Base-by-base conservation (phyloP, 1,140 invertebrate genomes). In the Prorops nasuta region DNA sequence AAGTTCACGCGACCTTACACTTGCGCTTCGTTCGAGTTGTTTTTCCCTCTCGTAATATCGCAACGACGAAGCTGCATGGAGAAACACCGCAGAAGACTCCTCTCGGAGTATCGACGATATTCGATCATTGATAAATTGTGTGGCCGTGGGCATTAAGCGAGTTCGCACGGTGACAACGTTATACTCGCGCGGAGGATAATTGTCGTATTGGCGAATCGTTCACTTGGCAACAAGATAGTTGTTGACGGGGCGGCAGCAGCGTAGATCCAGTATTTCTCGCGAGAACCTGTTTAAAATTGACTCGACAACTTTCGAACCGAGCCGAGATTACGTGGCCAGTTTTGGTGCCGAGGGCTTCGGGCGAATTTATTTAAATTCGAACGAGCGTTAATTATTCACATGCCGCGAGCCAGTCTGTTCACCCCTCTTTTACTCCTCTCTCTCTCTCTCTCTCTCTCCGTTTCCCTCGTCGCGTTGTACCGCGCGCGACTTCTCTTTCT, bases 311-410 rank as follows among this genome's bases (percentile, higher is more conserved):
- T 63, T 52, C 51, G 58, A 46, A 44, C 35, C 46, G 36, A 35
- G 39, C 24, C 50, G 49, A 46, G 58, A 51, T 50, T 57, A 56
- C 56, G 46, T 20, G 17, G 36, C 44, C 41, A 20, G 31, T 39
- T 16, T 39, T 46, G 28, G 28, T 31, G 7, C n/a, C 38, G 9
- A n/a, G 18, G 28, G 22, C 36, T 24, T 4, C 20, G 28, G 42
- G 24, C 46, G 51, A 58, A 64, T 66, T 58, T 66, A 60, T 63
- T 63, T 57, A 54, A 60, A 64, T 63, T 54, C 51, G 22, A 51
- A 32, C 39, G 46, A 51, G 36, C 31, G 55, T 61, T 61, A 63
- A 65, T 64, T 64, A 65, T 65, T 65, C 63, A n/a, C n/a, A 65
- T 64, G 56, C 44, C 15, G 17, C 45, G 48, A 47, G 45, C 37